Evolutionary conservation across 2,797 vertebrate species (phyloP), one percentile per base, ranked within the genome.

Genomic region (Dryobates pubescens): DNA sequence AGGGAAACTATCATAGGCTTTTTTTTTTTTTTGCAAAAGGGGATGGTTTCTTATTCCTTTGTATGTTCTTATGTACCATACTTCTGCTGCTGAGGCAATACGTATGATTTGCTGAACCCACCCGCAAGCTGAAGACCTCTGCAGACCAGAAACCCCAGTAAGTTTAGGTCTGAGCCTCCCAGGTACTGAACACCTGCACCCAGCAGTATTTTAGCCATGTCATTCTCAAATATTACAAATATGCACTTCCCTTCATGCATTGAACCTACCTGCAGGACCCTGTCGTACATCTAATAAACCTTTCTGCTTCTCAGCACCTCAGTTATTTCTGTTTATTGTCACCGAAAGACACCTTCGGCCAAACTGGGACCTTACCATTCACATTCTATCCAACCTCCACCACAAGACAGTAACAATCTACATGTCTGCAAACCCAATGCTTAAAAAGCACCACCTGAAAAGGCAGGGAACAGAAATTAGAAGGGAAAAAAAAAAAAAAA

Each of bases 61-160:
- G 62, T 26, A 15, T 26, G 51, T 59, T 72, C 81, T 80, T 63
- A 63, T 7, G 24, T n/a, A 15, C 8, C 30, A 3, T 27, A 17
- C 57, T 93, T 75, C 63, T 94, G 92, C 90, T 85, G 79, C 71
- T 65, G 78, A 85, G 36, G 88, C 91, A 93, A 17, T n/a, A 82
- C 5, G 3, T 6, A n/a, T 8, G 79, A 90, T 92, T 87, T 89
- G 79, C 86, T 88, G 75, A 94, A 89, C 43, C 67, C 76, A 94
- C 63, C 84, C 89, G 90, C 76, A 49, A 65, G 11, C 59, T 0
- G 30, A 56, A 68, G 36, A 47, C 19, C 54, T 84, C 71, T 77
- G 74, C 54, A 82, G 57, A 70, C 7, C 45, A 92, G 24, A 67
- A 87, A 86, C 73, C 27, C 53, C 49, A 27, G 7, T 23, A 74